Base-by-base conservation (phyloP, 2,113 vertebrate species). In the Gnathonemus longibarbis region DNA sequence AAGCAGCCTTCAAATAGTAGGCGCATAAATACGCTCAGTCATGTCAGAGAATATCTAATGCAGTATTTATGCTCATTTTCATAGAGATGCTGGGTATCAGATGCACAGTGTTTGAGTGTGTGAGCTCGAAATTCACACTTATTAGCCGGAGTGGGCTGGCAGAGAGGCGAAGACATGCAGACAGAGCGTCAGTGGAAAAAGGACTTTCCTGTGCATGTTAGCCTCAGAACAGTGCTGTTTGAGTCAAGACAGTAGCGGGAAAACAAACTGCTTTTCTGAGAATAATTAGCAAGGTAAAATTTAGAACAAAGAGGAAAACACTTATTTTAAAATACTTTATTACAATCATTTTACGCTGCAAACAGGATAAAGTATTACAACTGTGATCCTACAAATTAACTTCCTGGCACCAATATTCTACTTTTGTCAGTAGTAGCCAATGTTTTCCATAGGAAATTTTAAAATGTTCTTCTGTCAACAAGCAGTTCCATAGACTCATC, bases 401-500 rank as follows among this genome's bases (percentile, higher is more conserved):
- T 10, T 35, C 53, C 89, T 48, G 58, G 77, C 52, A 62, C 42
- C 52, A 39, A 31, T 49, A 56, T 24, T 45, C 89, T 53, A 45
- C 77, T n/a, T 31, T 45, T 45, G 27, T 46, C 89, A 84, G 89
- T 56, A 52, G n/a, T 84, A 1, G 27, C 21, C 35, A 46, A 17
- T 15, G 46, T 24, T 90, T 90, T 90, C 89, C 89, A 90, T 87
- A 90, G 89, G 89, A 90, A 90, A 90, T 42, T 66, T 56, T 35
- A 74, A 50, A 11, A 42, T 24, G 31, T 49, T 87, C 49, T 31
- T 87, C 56, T 52, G 45, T 31, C 19, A 70, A 48, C 84, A 87
- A 52, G 66, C 53, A 31, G 48, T 87, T 31, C 56, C 56, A 87
- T 74, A 11, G 46, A 50, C 85, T 49, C 31, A 62, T 85, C 52